Evolutionary conservation across 2,888 invertebrate genomes (phyloP).

Genomic region (Hetaerina titia): DNA sequence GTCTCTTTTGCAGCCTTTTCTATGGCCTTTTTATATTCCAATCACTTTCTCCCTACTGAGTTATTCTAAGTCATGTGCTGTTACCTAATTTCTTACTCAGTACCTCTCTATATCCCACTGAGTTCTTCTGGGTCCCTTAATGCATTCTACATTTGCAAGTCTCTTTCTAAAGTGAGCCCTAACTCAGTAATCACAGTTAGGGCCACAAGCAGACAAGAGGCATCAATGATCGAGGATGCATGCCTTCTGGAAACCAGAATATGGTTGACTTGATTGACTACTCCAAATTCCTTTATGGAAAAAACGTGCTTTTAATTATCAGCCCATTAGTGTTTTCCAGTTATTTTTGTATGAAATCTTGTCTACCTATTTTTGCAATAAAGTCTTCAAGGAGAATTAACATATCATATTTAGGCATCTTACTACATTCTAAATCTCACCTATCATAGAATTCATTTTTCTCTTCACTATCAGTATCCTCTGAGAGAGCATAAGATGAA

Average conservation of each 20-base stretch:
- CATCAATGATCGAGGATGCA: no score
- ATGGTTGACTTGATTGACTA: neutral
- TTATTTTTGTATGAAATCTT: neutral
- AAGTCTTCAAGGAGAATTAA: neutral
- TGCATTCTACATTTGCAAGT: neutral
- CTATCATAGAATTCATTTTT: no score
- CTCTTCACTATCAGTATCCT: no score
- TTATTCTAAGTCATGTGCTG: neutral
- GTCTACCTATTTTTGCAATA: neutral
- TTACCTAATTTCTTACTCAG: neutral
- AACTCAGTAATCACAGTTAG: neutral
- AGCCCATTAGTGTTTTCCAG: no score
- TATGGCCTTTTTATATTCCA: neutral
- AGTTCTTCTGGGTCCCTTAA: neutral
- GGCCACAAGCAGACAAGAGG: no score
- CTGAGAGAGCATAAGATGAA: no score
- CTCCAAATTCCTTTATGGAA: no score
- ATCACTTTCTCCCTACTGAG: neutral
- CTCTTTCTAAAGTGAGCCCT: neutral
- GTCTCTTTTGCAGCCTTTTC: neutral
- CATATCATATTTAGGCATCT: conserved; percentile 25
- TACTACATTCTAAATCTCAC: neutral
- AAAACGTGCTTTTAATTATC: no score
- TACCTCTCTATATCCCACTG: neutral
- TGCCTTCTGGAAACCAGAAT: no score